These are phyloP conservation scores for Tuberolachnus salignus DNA, from an alignment of 2,888 invertebrate species.

Conservation along the genomic window DNA sequence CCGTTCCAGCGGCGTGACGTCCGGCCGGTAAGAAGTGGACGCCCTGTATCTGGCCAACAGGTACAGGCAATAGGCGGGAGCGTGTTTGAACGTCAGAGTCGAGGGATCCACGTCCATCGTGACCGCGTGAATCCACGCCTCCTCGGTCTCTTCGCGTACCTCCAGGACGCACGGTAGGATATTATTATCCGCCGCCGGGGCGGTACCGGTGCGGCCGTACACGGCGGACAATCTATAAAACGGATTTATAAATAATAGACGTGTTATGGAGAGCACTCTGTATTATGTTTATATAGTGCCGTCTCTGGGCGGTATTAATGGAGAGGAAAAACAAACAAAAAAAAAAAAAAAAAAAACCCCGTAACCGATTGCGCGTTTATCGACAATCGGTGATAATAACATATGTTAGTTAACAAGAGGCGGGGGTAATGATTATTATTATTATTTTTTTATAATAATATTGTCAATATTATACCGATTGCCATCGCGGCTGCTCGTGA, in stretches of 20 bases:
- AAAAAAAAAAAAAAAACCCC: neutral
- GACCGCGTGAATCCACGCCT: conserved; percentile 86
- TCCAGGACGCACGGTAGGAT: conserved; percentile 93
- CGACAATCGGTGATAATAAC: too few species aligned
- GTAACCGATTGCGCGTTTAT: neutral
- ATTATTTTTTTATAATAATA: too few species aligned
- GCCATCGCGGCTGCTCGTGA: conserved; percentile 66
- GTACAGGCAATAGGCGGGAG: conserved; percentile 96
- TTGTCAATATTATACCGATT: conserved; percentile 56
- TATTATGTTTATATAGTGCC: too few species aligned
- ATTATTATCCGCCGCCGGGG: conserved; percentile 63
- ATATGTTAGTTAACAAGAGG: too few species aligned
- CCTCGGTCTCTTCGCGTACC: conserved; percentile 93
- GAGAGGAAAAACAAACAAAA: neutral
- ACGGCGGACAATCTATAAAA: conserved; percentile 60
- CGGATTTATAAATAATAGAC: conserved; percentile 5
- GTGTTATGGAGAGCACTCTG: too few species aligned
- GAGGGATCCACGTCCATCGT: conserved; percentile 87
- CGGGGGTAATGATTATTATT: too few species aligned
- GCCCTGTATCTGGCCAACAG: conserved; percentile 93
- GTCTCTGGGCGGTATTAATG: neutral
- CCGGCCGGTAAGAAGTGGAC: conserved; percentile 91
- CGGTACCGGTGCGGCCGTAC: conserved; percentile 74
- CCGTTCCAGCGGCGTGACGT: conserved; percentile 87
- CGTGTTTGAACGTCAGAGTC: conserved; percentile 89